phyloP scores from a whole-genome alignment of 1,140 invertebrate genomes.

The Trachymyrmex cornetzi region DNA sequence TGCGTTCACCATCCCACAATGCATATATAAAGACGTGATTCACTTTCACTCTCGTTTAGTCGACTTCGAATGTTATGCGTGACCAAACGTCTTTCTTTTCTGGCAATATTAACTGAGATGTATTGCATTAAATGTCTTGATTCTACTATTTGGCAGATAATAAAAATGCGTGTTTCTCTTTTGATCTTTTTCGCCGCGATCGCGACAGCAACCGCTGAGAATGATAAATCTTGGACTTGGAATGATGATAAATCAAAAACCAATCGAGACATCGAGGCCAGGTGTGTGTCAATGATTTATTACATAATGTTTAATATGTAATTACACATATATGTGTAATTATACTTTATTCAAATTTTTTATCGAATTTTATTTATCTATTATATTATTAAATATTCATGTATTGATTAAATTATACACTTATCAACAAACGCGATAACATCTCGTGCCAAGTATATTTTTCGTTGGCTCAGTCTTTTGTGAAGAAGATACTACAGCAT shows the following conservation, averaged over 20 bases:
- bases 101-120: not conserved
- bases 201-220: constrained; percentile 40
- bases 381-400: not conserved
- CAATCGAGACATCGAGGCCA: constrained; percentile 12
- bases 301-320: not conserved
- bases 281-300: constrained; percentile 46
- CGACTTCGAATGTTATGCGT: constrained; percentile 61
- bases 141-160: not conserved
- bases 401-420: not conserved
- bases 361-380: not conserved
- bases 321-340: not conserved
- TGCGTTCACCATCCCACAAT: constrained; percentile 72
- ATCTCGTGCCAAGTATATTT: no score
- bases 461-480: no score
- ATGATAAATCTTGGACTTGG: constrained; percentile 83
- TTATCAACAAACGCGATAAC: no score
- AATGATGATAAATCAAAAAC: constrained; percentile 71
- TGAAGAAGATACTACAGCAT: no score
- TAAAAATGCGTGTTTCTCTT: constrained; percentile 35
- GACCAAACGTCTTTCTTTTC: not conserved
- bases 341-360: not conserved
- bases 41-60: constrained; percentile 83
- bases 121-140: not conserved
- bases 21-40: constrained; percentile 79
- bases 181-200: constrained; percentile 15